Conservation (phyloP, 2,888 invertebrate genomes). For the Xylota sylvarum region DNA sequence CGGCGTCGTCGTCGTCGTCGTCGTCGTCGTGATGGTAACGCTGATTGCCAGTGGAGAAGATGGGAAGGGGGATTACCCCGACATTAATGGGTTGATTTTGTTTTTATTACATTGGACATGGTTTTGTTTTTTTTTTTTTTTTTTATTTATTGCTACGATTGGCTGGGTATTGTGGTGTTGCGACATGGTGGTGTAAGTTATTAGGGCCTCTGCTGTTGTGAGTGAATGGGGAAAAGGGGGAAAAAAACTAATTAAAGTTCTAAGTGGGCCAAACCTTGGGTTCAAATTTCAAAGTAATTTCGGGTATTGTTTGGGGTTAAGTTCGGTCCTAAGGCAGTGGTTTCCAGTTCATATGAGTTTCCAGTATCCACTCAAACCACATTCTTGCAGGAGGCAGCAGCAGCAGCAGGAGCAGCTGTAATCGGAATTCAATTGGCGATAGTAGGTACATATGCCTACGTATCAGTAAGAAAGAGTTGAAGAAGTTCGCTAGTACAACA, state of each 20-base stretch:
- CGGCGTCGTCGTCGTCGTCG: neutral
- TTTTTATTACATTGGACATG: slow-evolving; percentile 38
- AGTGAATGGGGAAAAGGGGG: neutral
- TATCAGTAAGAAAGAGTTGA: no score
- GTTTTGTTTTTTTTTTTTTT: slow-evolving; percentile 12
- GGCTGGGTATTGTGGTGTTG: slow-evolving; percentile 33
- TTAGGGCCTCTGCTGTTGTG: neutral
- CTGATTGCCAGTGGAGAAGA: slow-evolving; percentile 26
- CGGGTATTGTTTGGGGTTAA: no score
- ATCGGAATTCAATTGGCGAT: no score
- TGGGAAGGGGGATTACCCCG: slow-evolving; percentile 11
- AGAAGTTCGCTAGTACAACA: no score
- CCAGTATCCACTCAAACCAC: no score
- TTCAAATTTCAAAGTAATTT: no score
- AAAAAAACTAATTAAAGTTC: neutral
- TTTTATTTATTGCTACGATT: slow-evolving; percentile 20
- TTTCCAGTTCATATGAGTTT: no score
- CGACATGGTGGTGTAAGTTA: neutral
- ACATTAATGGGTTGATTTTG: slow-evolving; percentile 42
- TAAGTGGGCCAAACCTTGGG: no score
- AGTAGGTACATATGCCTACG: no score
- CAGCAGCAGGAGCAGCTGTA: no score
- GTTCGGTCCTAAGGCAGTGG: no score
- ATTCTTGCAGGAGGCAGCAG: no score
- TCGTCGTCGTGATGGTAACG: slow-evolving; percentile 37